These are phyloP conservation scores for Erythrocercus mccallii DNA, from an alignment of 2,113 vertebrate species.

Conservation along the genomic window DNA sequence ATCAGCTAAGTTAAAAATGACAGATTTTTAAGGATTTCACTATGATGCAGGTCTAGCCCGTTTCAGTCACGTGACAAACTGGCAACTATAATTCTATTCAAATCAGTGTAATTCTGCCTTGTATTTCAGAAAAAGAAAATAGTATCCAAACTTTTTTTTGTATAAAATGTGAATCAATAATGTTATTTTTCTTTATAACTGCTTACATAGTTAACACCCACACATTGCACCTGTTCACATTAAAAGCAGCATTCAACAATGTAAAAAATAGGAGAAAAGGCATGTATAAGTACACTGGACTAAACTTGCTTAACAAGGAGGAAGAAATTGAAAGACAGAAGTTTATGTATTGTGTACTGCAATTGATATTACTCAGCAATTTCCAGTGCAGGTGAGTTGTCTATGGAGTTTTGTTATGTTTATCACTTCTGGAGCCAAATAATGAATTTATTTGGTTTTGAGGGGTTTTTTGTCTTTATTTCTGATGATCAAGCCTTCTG, in stretches of 20 bases:
- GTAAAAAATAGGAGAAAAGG: not conserved
- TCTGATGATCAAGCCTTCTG: not conserved
- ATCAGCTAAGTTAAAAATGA: not conserved
- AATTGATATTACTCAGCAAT: not conserved
- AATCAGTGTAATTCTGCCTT: not conserved
- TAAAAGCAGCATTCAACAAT: not conserved
- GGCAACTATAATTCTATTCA: not conserved
- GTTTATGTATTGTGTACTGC: not conserved
- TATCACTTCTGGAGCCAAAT: not conserved
- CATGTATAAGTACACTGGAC: not conserved
- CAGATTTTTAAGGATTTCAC: not conserved
- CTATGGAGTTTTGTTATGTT: not conserved
- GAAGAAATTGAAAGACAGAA: not conserved
- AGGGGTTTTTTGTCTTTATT: not conserved
- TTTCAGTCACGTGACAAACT: not conserved
- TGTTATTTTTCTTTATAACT: not conserved
- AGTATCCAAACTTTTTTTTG: not conserved
- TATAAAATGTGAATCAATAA: not conserved
- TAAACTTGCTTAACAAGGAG: not conserved
- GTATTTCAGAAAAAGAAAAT: not conserved
- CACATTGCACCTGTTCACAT: not conserved
- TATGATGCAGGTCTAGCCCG: not conserved
- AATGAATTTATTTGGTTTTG: not conserved
- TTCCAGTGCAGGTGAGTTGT: not conserved
- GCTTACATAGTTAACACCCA: not conserved